Evolutionary conservation across 92 coral and sea anemone species (phyloP).

Genomic region (Hydrozoanthus gracilis): DNA sequence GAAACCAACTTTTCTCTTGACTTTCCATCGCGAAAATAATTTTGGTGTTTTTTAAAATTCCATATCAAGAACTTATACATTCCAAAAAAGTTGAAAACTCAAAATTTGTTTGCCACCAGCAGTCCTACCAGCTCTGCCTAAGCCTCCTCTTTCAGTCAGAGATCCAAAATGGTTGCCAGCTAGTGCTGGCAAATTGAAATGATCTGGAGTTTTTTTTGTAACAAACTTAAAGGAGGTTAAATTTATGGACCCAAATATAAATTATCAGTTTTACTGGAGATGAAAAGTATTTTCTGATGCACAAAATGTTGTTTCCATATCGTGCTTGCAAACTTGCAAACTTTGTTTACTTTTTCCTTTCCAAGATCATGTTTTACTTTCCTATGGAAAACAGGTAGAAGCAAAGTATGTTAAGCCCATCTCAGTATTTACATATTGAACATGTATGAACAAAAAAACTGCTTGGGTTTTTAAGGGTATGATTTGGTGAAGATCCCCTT

Average conservation of each 20-base stretch:
- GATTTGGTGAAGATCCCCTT: too few relatives aligned
- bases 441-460: too few relatives aligned
- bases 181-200: conserved; percentile 2
- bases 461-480: too few relatives aligned
- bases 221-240: neutral
- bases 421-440: too few relatives aligned
- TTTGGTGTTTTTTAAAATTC: neutral
- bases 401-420: too few relatives aligned
- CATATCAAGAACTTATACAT: neutral
- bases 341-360: neutral
- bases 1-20: neutral
- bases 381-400: neutral
- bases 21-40: neutral
- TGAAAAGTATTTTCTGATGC: neutral
- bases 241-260: neutral
- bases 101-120: neutral
- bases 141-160: conserved; percentile 7
- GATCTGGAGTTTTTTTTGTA: neutral
- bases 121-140: neutral
- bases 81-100: neutral
- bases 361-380: too few relatives aligned
- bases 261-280: neutral
- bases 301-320: too few relatives aligned
- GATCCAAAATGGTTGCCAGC: conserved; percentile 5
- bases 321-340: neutral